These are phyloP conservation scores for Tachina lurida DNA, from an alignment of 2,888 invertebrate species.

Conservation along the genomic window DNA sequence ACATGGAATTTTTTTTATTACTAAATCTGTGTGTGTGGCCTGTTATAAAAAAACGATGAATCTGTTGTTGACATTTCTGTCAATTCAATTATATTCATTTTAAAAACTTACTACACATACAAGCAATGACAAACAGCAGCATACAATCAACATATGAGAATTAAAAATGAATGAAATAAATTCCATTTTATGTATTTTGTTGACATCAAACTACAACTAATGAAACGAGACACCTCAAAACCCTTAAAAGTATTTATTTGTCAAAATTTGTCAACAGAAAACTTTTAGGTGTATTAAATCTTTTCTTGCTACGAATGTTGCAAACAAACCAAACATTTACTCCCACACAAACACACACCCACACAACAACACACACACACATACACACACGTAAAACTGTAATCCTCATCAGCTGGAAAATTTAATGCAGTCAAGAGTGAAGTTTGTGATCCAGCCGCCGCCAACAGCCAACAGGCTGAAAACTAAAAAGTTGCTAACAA, in stretches of 20 bases:
- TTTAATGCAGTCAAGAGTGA: conserved; percentile 66
- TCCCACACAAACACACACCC: not conserved
- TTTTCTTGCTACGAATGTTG: conserved; percentile 32
- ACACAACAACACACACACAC: not conserved
- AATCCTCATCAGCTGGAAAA: conserved; percentile 65
- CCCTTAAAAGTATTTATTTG: conserved; percentile 61
- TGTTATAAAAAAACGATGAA: conserved; percentile 6
- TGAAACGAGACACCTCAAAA: conserved; percentile 53
- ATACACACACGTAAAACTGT: conserved; percentile 38
- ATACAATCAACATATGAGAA: not conserved
- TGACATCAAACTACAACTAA: conserved; percentile 40
- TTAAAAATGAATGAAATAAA: conserved; percentile 41
- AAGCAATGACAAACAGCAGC: conserved; percentile 1
- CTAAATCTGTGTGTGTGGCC: conserved; percentile 44
- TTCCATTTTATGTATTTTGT: conserved; percentile 44
- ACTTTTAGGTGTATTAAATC: conserved; percentile 15
- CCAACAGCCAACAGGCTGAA: conserved; percentile 59
- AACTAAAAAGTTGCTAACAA: conserved; percentile 55
- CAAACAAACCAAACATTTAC: not conserved
- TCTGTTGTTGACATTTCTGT: conserved; percentile 51
- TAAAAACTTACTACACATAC: conserved; percentile 16
- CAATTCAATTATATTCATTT: conserved; percentile 50
- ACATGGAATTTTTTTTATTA: conserved; percentile 21
- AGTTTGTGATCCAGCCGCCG: conserved; percentile 64
- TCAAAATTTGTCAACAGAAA: conserved; percentile 52